Conservation (phyloP, 1,140 invertebrate genomes). For the Phymastichus coffea region DNA sequence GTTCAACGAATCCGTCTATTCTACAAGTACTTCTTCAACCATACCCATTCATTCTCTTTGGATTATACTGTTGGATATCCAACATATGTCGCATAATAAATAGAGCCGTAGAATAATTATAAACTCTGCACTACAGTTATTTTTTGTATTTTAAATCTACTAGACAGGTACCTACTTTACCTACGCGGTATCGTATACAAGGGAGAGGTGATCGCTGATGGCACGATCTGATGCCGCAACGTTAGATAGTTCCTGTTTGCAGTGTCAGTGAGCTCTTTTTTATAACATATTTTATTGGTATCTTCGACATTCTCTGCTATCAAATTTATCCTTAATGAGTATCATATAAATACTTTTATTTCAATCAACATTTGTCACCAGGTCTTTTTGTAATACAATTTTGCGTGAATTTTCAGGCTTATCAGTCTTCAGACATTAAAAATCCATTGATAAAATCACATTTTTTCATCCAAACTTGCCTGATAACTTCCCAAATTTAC, state of each 20-base stretch:
- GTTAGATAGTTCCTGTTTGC: too few species aligned
- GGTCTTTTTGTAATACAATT: background rate
- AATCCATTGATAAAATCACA: conserved; percentile 35
- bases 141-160: conserved; percentile 41
- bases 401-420: conserved; percentile 29
- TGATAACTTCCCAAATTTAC: conserved; percentile 4
- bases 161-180: conserved; percentile 58
- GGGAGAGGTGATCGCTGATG: conserved; percentile 36
- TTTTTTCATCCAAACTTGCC: background rate
- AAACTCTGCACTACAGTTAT: conserved; percentile 44
- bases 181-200: conserved; percentile 57
- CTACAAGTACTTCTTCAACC: background rate
- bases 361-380: background rate
- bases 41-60: conserved; percentile 13
- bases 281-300: too few species aligned
- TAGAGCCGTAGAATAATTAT: conserved; percentile 30
- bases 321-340: conserved; percentile 2
- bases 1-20: conserved; percentile 13
- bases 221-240: conserved; percentile 53
- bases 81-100: conserved; percentile 28
- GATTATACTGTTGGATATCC: background rate
- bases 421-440: conserved; percentile 42
- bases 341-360: background rate
- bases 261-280: too few species aligned
- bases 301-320: too few species aligned